Base-by-base conservation (phyloP, 2,888 invertebrate genomes). In the Baccha elongata region DNA sequence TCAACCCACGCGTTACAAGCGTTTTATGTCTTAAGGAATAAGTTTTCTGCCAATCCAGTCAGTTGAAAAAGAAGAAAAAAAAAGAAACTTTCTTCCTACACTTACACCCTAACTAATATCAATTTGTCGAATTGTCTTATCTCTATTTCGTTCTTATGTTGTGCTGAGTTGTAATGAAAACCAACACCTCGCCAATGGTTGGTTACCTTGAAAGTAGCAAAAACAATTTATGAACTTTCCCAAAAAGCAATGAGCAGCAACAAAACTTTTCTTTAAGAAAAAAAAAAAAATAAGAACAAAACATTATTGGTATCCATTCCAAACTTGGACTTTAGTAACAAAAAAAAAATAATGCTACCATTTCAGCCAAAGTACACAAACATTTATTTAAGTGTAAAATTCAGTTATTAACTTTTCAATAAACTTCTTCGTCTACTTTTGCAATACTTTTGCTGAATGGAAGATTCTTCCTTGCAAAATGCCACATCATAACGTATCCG, bases 301-400 rank as follows among this genome's bases (percentile, higher is more conserved):
- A 26, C 42, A 26, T n/a, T 19, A 26, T 58, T 55, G 73, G 52
- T 58, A 81, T 69, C 71, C 62, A 71, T 71, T 75, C 52, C 71
- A 35, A 71, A 52, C 44, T 64, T 73, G 67, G 78, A 83, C 78
- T 72, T 69, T 50, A 50, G 44, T 7, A 13, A 60, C 26, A 15
- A 35, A 53, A 15, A 64, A 5, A 26, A 60, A 35, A 52, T n/a
- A 42, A 68, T 37, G 10, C 35, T 37, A 52, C 21, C 78, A 81
- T 81, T 81, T 48, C 58, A 52, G 76, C 65, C 81, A 76, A 72
- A 81, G 83, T 78, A 83, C 68, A 78, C 83, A 78, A 73, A 83
- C 83, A 78, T 83, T 83, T 83, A 83, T 83, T 83, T 83, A 83
- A 83, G 83, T 83, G 83, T 83, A 83, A 83, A 83, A 83, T 83